Evolutionary conservation across 2,888 invertebrate genomes (phyloP).

Genomic region (Erynnis tages): DNA sequence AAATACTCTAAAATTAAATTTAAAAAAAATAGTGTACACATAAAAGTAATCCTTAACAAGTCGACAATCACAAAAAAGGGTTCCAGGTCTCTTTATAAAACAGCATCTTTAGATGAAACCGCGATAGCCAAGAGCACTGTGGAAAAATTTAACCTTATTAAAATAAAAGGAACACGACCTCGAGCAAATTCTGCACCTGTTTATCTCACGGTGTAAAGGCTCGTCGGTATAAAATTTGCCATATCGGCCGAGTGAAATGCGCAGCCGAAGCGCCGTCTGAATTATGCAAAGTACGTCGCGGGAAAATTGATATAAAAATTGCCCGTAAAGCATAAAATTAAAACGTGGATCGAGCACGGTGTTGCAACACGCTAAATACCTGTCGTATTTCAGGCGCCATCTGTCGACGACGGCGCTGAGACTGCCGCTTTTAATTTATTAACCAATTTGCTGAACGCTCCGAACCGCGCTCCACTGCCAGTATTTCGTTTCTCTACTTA

Average conservation of each 20-base stretch:
- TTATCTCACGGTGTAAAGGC: conserved; percentile 11
- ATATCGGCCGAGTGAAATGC: conserved; percentile 41
- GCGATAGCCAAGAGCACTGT: no score
- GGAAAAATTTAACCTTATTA: conserved; percentile 3
- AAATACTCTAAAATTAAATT: no score
- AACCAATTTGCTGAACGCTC: conserved; percentile 76
- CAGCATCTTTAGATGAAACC: no score
- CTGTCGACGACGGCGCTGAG: conserved; percentile 76
- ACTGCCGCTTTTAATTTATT: conserved; percentile 79
- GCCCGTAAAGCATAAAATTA: conserved; percentile 79
- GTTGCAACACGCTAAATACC: conserved; percentile 80
- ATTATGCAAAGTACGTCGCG: conserved; percentile 64
- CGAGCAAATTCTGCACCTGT: conserved; percentile 5
- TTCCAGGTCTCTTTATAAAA: no score
- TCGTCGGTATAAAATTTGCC: conserved; percentile 18
- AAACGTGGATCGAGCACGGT: conserved; percentile 71
- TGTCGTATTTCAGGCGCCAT: conserved; percentile 79
- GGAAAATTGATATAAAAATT: conserved; percentile 77
- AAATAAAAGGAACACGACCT: conserved; percentile 2
- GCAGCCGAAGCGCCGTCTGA: conserved; percentile 54
- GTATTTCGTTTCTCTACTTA: conserved; percentile 77
- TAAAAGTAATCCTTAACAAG: no score
- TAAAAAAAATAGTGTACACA: no score
- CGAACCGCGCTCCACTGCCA: conserved; percentile 63
- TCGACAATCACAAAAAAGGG: no score